A percentile compares a stretch with the other conserved stretches of the same genome.
Evolutionary conservation across 2,113 vertebrate genomes (phyloP).

Genomic region (Pomatorhinus ruficollis): DNA sequence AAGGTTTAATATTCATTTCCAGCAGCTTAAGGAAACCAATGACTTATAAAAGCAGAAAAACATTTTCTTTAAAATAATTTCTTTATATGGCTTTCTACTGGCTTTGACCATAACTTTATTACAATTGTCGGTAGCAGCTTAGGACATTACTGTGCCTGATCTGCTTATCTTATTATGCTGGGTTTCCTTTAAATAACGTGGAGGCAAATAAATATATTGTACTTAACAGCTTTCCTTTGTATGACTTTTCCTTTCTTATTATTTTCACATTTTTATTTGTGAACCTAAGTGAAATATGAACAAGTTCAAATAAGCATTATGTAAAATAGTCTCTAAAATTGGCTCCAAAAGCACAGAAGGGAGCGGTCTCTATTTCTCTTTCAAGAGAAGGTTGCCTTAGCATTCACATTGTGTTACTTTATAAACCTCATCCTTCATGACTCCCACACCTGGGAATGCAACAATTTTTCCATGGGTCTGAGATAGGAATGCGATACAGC

Average conservation of each 20-base stretch:
- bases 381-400: background rate
- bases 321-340: background rate
- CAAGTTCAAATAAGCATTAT: constrained; percentile 24
- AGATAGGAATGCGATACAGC: background rate
- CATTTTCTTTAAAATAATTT: constrained; percentile 18
- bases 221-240: constrained; percentile 55
- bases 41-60: background rate
- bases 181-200: constrained; percentile 64
- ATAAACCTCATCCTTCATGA: background rate
- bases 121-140: constrained; percentile 44
- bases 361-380: background rate
- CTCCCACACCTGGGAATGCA: background rate
- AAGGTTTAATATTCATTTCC: background rate
- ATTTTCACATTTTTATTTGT: constrained; percentile 51
- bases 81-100: background rate
- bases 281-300: constrained; percentile 28
- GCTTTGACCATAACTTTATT: background rate
- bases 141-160: constrained; percentile 25
- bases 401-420: background rate
- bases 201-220: constrained; percentile 12
- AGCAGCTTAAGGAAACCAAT: background rate
- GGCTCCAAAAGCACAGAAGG: background rate
- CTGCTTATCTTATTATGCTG: constrained; percentile 64
- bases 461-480: background rate
- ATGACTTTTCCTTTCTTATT: constrained; percentile 64